phyloP scores from a whole-genome alignment of 2,113 vertebrate species.

The Macrotis lagotis region DNA sequence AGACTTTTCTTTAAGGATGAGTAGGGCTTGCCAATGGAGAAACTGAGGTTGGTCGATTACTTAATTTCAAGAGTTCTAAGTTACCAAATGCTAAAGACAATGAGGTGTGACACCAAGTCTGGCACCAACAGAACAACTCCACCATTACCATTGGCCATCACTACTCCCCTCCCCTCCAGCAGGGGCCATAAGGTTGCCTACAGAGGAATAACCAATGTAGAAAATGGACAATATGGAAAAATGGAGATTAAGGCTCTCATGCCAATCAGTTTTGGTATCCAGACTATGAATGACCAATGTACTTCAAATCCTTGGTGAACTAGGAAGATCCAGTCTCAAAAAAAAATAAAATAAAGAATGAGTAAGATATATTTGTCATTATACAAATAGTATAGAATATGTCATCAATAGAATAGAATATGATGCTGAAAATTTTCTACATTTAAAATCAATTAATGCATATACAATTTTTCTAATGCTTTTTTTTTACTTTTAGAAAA shows the following conservation, averaged over 20 bases:
- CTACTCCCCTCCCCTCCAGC: too few relatives aligned
- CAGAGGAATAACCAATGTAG: not conserved
- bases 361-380: not conserved
- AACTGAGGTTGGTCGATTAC: not conserved
- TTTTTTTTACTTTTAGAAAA: constrained; percentile 26
- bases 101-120: not conserved
- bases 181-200: too few relatives aligned
- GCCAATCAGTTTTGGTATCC: too few relatives aligned
- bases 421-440: constrained; percentile 18
- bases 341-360: too few relatives aligned
- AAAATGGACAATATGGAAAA: not conserved
- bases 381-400: not conserved
- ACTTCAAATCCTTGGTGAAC: too few relatives aligned
- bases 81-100: not conserved
- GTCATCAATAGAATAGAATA: too few relatives aligned
- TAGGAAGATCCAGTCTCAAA: too few relatives aligned
- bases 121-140: not conserved
- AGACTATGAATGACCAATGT: too few relatives aligned
- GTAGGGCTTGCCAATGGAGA: not conserved
- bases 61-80: not conserved
- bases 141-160: not conserved
- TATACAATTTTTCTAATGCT: not conserved
- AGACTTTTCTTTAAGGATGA: constrained; percentile 8
- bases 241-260: not conserved
- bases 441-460: constrained; percentile 23